Evolutionary conservation across 2,797 vertebrate genomes (phyloP), one percentile per base, ranked within the genome.

Genomic region (Galago senegalensis): DNA sequence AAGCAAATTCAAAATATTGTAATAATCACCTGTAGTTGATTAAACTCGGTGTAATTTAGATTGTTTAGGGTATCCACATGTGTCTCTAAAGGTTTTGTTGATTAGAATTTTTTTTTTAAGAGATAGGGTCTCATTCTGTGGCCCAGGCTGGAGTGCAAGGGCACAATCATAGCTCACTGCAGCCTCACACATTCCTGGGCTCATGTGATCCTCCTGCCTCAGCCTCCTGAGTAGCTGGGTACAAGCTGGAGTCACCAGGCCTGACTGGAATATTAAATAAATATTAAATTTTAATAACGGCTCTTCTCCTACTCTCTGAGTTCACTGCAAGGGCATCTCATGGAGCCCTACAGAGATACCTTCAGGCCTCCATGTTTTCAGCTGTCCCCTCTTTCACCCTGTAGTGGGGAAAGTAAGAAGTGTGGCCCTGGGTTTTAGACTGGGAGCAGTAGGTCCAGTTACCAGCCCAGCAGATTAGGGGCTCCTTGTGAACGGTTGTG

Each of bases 281-380:
- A 43, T 43, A 43, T 96, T 40, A 61, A 96, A 73, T 93, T 31
- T 58, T 12, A 82, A 21, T 49, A 72, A 77, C 46, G 58, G 61
- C 5, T 5, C 63, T 37, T 20, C 2, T 14, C 5, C 11, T 13
- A 18, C 8, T n/a, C 16, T 76, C 17, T 0, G 2, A 84, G 40
- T 63, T 92, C 63, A 31, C 76, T 91, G 65, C 27, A 27, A 73
- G 77, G 63, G 60, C 72, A 76, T 92, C 34, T 94, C 56, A 23
- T 9, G n/a, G 40, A 81, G 34, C 9, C 14, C 77, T 16, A 27
- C 58, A 83, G 40, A 67, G 20, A 75, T 3, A 20, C 8, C 20
- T 88, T 58, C 25, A 58, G 69, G 40, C 46, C 18, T 18, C 23
- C 7, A 23, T 34, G 37, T 29, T 93, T 81, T 63, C 14, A 49